Percentiles rank a stretch among this genome's conserved stretches.
phyloP scores from a whole-genome alignment of 37 sponge, comb jelly and placozoan species.

The Theonella swinhoei region DNA sequence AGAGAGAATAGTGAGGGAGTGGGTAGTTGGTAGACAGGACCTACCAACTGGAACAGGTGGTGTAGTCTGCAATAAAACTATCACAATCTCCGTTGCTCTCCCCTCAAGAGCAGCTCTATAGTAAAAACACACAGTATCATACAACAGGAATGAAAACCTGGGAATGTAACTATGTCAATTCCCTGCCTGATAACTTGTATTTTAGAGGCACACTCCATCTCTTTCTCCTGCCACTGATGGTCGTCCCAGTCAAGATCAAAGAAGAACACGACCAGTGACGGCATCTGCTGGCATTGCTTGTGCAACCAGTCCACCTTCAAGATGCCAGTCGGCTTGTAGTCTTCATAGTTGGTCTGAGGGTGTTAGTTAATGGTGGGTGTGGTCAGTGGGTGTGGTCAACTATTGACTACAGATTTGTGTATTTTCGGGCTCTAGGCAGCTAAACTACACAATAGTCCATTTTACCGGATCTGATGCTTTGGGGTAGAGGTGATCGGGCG shows the following conservation, averaged over 20 bases:
- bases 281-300: slow-evolving; percentile 84
- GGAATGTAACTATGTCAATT: background rate
- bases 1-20: background rate
- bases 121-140: background rate
- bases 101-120: slow-evolving; percentile 69
- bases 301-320: slow-evolving; percentile 81
- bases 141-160: background rate
- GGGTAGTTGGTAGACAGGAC: background rate
- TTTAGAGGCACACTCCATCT: slow-evolving; percentile 87
- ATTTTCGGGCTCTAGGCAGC: background rate
- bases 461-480: slow-evolving; percentile 3
- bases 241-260: slow-evolving; percentile 96
- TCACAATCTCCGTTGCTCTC: slow-evolving; percentile 70
- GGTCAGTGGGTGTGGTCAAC: no score
- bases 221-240: slow-evolving; percentile 84
- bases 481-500: slow-evolving; percentile 54
- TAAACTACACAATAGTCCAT: background rate
- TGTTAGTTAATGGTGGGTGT: no score
- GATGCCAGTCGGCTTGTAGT: slow-evolving; percentile 75
- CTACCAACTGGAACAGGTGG: slow-evolving; percentile 45
- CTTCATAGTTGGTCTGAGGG: slow-evolving; percentile 67
- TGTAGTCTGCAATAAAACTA: slow-evolving; percentile 76
- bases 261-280: slow-evolving; percentile 88
- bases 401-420: no score
- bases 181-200: slow-evolving; percentile 74